phyloP scores from a whole-genome alignment of 2,113 vertebrate genomes.

The Bettongia penicillata region DNA sequence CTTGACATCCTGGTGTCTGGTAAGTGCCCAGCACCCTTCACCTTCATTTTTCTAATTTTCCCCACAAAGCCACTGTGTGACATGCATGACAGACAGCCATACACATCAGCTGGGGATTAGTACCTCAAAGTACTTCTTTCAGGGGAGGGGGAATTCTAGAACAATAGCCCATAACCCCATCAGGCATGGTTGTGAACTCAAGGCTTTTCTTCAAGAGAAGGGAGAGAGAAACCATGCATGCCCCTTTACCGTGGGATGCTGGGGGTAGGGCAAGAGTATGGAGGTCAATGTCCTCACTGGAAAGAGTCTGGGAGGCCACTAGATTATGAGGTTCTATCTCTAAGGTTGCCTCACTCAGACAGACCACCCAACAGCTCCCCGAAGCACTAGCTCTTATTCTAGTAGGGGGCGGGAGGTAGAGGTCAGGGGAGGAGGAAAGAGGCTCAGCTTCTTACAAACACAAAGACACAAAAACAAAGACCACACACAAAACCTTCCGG shows the following conservation, averaged over 20 bases:
- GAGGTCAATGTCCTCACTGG: background rate
- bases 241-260: background rate
- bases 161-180: background rate
- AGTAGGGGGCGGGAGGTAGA: slow-evolving; percentile 26
- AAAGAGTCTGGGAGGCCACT: background rate
- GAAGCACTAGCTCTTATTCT: slow-evolving; percentile 34
- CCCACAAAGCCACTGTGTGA: background rate
- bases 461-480: slow-evolving; percentile 55
- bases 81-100: background rate
- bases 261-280: background rate
- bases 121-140: background rate
- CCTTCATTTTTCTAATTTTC: background rate
- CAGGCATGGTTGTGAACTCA: background rate
- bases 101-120: background rate
- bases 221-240: background rate
- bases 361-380: slow-evolving; percentile 49
- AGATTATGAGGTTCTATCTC: background rate
- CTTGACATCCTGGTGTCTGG: background rate
- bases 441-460: slow-evolving; percentile 35
- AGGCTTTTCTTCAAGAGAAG: background rate
- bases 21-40: background rate
- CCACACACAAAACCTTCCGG: slow-evolving; percentile 37
- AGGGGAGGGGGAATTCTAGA: background rate
- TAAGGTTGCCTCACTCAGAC: slow-evolving; percentile 7
- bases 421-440: slow-evolving; percentile 16